A percentile compares a stretch with the other conserved stretches of the same genome.
These are phyloP conservation scores for Calliopum simillimum DNA, from an alignment of 2,888 invertebrate genomes.

Conservation along the genomic window DNA sequence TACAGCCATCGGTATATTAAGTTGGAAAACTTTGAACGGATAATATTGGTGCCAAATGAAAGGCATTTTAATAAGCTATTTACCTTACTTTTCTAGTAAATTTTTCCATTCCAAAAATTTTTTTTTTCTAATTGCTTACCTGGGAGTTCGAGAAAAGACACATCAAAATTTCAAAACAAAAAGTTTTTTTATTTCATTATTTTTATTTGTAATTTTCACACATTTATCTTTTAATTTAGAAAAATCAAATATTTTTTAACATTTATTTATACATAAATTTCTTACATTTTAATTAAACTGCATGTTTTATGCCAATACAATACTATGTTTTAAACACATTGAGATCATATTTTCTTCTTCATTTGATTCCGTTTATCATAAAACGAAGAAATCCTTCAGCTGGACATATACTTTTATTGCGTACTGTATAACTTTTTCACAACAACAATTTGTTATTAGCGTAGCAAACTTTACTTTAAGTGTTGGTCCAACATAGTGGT, in stretches of 20 bases:
- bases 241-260: constrained; percentile 1
- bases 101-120: too few species aligned
- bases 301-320: background rate
- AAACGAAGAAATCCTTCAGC: too few species aligned
- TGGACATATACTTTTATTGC: background rate
- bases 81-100: too few species aligned
- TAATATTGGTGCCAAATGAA: too few species aligned
- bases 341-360: constrained; percentile 1
- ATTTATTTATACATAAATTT: constrained; percentile 5
- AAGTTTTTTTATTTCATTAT: background rate
- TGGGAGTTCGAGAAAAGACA: too few species aligned
- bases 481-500: background rate
- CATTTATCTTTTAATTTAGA: constrained; percentile 3
- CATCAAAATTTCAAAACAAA: too few species aligned
- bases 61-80: too few species aligned
- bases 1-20: too few species aligned
- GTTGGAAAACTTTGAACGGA: too few species aligned
- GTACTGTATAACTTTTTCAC: background rate
- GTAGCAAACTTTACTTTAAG: background rate
- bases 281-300: constrained; percentile 6
- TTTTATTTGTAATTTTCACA: constrained; percentile 1
- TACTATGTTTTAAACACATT: constrained; percentile 15
- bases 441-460: background rate
- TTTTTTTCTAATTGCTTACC: too few species aligned
- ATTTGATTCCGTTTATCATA: too few species aligned